phyloP scores from a whole-genome alignment of 2,113 vertebrate genomes.

The Parus major region DNA sequence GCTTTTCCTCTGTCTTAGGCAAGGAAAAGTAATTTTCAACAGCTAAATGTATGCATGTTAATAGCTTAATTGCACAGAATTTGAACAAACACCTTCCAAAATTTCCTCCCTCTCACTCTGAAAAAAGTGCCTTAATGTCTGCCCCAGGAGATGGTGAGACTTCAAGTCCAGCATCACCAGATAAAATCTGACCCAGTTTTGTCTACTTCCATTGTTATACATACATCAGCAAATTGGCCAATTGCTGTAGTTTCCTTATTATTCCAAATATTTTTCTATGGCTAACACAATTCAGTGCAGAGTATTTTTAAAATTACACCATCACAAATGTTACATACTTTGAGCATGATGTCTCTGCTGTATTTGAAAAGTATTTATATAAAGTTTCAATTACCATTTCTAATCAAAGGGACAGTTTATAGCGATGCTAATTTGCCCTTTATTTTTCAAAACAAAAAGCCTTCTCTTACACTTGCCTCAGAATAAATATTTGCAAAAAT shows the following conservation, averaged over 20 bases:
- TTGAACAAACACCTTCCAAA: neutral
- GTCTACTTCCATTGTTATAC: constrained; percentile 11
- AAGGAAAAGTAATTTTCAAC: neutral
- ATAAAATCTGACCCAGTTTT: constrained; percentile 70
- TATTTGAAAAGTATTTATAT: neutral
- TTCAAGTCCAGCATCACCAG: constrained; percentile 36
- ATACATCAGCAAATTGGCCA: constrained; percentile 34
- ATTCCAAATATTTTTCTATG: constrained; percentile 41
- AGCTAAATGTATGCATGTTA: neutral
- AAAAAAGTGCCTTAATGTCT: neutral
- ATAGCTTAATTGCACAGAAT: neutral
- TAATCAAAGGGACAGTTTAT: neutral
- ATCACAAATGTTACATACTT: neutral
- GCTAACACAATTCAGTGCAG: neutral
- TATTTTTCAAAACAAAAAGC: constrained; percentile 30
- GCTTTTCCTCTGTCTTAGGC: neutral
- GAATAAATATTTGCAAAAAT: constrained; percentile 1
- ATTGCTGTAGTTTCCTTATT: neutral
- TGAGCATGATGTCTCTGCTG: neutral
- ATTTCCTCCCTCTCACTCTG: neutral
- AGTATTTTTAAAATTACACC: neutral
- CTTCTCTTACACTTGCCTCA: neutral
- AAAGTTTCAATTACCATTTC: neutral
- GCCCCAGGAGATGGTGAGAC: neutral
- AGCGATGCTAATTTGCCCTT: neutral